Percentiles rank a stretch among this genome's conserved stretches.
Conservation (phyloP, 2,888 invertebrate genomes). For the Pocota personata region DNA sequence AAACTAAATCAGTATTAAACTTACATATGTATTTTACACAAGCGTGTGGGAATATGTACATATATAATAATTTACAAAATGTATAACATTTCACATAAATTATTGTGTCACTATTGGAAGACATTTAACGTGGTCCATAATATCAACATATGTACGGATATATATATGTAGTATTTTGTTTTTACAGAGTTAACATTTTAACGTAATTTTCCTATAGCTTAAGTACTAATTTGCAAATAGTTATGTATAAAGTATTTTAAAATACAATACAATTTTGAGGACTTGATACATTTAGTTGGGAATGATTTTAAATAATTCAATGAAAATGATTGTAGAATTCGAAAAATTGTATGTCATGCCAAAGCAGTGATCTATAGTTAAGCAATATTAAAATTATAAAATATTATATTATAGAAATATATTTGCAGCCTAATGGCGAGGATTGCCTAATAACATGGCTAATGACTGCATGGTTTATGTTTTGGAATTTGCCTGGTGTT, state of each 20-base stretch:
- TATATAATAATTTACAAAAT: neutral
- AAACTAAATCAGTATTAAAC: neutral
- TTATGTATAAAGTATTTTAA: neutral
- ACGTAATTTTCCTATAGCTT: neutral
- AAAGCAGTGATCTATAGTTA: neutral
- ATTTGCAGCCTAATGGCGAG: no score
- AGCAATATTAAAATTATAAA: no score
- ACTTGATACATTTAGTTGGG: neutral
- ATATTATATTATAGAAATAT: neutral
- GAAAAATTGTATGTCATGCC: neutral
- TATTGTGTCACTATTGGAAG: slow-evolving; percentile 15
- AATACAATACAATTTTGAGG: neutral
- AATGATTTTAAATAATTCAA: neutral
- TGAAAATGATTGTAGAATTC: neutral
- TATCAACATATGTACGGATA: neutral
- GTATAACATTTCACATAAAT: neutral
- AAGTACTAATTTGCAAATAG: neutral
- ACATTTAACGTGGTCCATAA: slow-evolving; percentile 33
- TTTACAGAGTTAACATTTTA: neutral
- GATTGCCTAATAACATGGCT: no score
- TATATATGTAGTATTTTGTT: neutral
- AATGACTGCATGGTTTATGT: no score
- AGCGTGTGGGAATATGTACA: neutral
- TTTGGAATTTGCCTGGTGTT: no score
- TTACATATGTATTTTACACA: no score